These are phyloP conservation scores for Grammomys surdaster DNA, from an alignment of 2,113 vertebrate genomes.

Conservation along the genomic window DNA sequence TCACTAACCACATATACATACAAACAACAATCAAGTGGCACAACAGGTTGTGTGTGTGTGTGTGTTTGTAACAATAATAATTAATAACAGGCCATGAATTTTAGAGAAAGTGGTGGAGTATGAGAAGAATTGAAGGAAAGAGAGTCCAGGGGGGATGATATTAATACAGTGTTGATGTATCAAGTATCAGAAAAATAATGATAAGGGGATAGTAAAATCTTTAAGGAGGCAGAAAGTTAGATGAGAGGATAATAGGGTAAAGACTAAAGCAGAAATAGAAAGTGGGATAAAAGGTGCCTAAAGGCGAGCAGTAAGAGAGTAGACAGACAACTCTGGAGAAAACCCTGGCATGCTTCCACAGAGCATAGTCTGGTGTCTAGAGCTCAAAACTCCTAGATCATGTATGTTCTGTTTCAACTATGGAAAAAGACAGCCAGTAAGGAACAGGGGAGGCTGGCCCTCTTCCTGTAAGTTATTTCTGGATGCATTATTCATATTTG, in stretches of 20 bases:
- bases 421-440: constrained; percentile 7
- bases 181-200: background rate
- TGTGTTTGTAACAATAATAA: background rate
- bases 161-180: background rate
- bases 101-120: too few species aligned
- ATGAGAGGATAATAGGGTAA: background rate
- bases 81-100: background rate
- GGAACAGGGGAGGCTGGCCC: constrained; percentile 38
- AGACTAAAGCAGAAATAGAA: background rate
- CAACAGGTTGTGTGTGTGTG: background rate
- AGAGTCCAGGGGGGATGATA: background rate
- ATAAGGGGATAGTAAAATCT: background rate
- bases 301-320: fast-evolving
- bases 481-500: constrained; percentile 83
- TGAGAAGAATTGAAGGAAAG: background rate
- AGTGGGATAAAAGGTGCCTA: background rate
- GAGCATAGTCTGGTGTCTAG: background rate
- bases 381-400: background rate
- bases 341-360: background rate
- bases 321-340: background rate
- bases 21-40: background rate
- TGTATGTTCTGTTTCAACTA: background rate
- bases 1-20: too few species aligned
- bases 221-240: background rate
- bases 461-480: constrained; percentile 80